Base-by-base conservation (phyloP, 2,888 invertebrate genomes). In the Meganola albula region DNA sequence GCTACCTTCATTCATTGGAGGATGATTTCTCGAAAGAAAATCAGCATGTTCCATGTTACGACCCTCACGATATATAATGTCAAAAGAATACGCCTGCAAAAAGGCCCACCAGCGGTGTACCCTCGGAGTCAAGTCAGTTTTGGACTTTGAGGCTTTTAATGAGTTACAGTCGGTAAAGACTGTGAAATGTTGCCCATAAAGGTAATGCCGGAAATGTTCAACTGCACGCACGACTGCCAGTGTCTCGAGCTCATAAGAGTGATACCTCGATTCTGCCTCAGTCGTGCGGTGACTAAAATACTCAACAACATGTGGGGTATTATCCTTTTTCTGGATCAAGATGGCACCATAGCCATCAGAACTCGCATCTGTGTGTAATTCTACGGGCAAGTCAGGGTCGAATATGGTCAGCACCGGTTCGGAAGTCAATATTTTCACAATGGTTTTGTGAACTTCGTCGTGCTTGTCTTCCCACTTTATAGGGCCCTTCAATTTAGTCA, bases 291-390 rank as follows among this genome's bases (percentile, higher is more conserved):
- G 45, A 12, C 59, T 58, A 20, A 40, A 57, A 12, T 56, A 60
- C 0, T 27, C 44, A 1, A 60, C 34, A 1, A 52, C 53, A 9
- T 53, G 50, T 1, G 39, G 54, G 0, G 29, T 0, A 4, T 24
- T 8, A 2, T 44, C 23, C 9, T 29, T 29, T 12, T 10, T 49
- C 33, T 58, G 60, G 1, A 61, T 41, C 0, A 57, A 29, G 0
- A 57, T 40, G 0, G 52, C 53, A 0, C 56, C 55, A 12, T 48
- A 57, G 2, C 57, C 55, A 0, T 42, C 38, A 2, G 45, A 23
- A n/a, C 56, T 56, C 0, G 58, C 58, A 12, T 56, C 56, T 0
- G 47, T 48, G 8, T 56, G 48, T 0, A 56, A 10, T 12, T 52
- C 51, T 0, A 48, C 23, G 0, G 51, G 46, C 0, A 29, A 7